Conservation (phyloP, 2,797 vertebrate species). For the Galago senegalensis region DNA sequence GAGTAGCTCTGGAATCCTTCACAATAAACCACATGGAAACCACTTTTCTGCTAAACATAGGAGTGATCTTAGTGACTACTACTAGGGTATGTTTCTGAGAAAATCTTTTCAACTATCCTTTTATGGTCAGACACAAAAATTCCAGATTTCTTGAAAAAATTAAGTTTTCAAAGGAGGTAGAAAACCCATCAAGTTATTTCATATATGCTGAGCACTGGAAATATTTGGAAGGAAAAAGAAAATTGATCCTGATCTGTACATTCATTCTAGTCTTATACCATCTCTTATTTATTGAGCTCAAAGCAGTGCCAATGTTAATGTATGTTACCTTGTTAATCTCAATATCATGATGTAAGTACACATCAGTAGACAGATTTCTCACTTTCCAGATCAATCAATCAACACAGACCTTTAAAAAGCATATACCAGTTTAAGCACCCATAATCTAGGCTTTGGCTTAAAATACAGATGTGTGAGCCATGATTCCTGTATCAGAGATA, state of each 20-base stretch:
- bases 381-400: conserved; percentile 71
- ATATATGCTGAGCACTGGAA: conserved; percentile 46
- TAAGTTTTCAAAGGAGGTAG: conserved; percentile 24
- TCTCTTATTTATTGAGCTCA: conserved; percentile 65
- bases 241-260: conserved; percentile 65
- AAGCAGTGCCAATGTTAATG: conserved; percentile 22
- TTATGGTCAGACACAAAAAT: conserved; percentile 51
- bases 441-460: not conserved
- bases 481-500: not conserved
- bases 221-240: conserved; percentile 57
- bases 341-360: conserved; percentile 46
- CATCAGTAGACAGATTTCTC: conserved; percentile 61
- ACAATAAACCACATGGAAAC: not conserved
- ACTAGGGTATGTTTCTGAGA: not conserved
- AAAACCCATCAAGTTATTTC: conserved; percentile 34
- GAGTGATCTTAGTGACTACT: not conserved
- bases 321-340: conserved; percentile 67
- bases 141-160: conserved; percentile 24
- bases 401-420: conserved; percentile 57
- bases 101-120: conserved; percentile 1
- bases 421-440: conserved; percentile 30
- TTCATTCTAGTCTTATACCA: conserved; percentile 56
- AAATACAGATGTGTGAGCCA: conserved; percentile 28
- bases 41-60: not conserved
- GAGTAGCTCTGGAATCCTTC: conserved; percentile 22